These are phyloP conservation scores for Orgyia antiqua DNA, from an alignment of 2,888 invertebrate genomes.

Conservation along the genomic window DNA sequence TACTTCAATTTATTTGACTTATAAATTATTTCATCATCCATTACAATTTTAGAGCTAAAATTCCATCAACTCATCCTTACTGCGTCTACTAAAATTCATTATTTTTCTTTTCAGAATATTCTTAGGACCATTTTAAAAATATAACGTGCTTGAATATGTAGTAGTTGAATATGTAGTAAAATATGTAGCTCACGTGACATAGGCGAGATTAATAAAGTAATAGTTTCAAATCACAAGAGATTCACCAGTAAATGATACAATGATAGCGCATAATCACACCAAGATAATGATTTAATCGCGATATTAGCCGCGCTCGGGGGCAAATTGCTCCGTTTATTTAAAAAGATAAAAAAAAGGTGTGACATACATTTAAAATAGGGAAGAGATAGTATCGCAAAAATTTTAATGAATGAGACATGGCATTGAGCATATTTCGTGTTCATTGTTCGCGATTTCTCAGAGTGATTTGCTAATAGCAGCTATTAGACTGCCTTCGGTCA, in stretches of 20 bases:
- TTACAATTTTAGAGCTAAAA: too few species aligned
- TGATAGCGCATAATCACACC: slow-evolving; percentile 46
- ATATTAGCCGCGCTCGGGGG: slow-evolving; percentile 49
- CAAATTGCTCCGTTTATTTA: slow-evolving; percentile 53
- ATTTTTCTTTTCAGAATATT: too few species aligned
- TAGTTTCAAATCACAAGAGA: slow-evolving; percentile 45
- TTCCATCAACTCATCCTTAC: too few species aligned
- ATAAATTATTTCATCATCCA: too few species aligned
- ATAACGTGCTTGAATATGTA: too few species aligned
- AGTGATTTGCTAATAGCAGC: slow-evolving; percentile 67
- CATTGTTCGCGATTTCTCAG: slow-evolving; percentile 71
- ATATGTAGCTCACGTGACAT: too few species aligned
- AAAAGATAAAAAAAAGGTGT: slow-evolving; percentile 44
- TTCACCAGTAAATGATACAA: slow-evolving; percentile 52
- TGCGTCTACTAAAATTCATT: too few species aligned
- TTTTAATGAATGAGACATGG: slow-evolving; percentile 61
- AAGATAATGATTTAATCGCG: slow-evolving; percentile 65
- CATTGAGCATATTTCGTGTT: slow-evolving; percentile 68
- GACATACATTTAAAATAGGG: slow-evolving; percentile 60
- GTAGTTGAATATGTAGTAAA: too few species aligned
- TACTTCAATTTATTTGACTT: too few species aligned
- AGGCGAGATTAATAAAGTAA: slow-evolving; percentile 28
- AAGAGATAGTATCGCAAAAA: slow-evolving; percentile 57
- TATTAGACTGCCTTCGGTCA: slow-evolving; percentile 60
- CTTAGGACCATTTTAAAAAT: too few species aligned